A percentile compares a stretch with the other conserved stretches of the same genome.
Conservation (phyloP, 1,140 invertebrate species). For the Pectinophora gossypiella region DNA sequence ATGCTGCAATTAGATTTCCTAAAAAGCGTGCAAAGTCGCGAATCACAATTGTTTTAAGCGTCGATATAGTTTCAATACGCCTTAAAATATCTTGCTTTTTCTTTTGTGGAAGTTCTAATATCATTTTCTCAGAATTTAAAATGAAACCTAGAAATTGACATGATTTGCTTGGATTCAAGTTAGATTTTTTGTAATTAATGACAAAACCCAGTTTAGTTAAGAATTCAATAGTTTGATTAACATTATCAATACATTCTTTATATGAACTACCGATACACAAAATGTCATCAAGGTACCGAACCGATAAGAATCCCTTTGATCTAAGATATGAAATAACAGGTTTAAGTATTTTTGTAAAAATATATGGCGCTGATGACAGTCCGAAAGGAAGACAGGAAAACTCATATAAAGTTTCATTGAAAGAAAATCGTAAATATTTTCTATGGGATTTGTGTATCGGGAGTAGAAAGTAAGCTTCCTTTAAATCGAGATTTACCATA, state of each 20-base stretch:
- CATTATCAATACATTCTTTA: slow-evolving; percentile 6
- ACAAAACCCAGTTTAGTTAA: slow-evolving; percentile 12
- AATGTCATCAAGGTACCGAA: slow-evolving; percentile 11
- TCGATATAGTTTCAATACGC: not conserved
- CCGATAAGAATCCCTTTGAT: slow-evolving; percentile 1
- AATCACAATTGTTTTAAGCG: not conserved
- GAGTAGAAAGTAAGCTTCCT: too few relatives aligned
- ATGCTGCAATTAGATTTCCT: slow-evolving; percentile 2
- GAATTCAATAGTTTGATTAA: slow-evolving; percentile 3
- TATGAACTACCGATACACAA: slow-evolving; percentile 8
- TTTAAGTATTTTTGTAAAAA: too few relatives aligned
- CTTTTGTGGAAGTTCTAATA: slow-evolving; percentile 4
- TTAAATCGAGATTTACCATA: too few relatives aligned
- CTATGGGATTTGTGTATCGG: too few relatives aligned
- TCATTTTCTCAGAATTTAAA: slow-evolving; percentile 1
- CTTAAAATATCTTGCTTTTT: not conserved
- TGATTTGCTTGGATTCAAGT: not conserved
- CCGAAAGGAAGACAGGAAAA: too few relatives aligned
- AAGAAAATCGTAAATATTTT: too few relatives aligned
- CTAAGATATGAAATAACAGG: slow-evolving; percentile 5
- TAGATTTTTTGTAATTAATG: slow-evolving; percentile 12
- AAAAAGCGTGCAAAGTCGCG: slow-evolving; percentile 3
- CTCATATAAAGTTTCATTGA: too few relatives aligned
- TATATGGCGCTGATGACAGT: too few relatives aligned
- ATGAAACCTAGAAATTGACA: slow-evolving; percentile 5